phyloP scores from a whole-genome alignment of 2,888 invertebrate genomes.

The Lepidocyrtinus sp. region DNA sequence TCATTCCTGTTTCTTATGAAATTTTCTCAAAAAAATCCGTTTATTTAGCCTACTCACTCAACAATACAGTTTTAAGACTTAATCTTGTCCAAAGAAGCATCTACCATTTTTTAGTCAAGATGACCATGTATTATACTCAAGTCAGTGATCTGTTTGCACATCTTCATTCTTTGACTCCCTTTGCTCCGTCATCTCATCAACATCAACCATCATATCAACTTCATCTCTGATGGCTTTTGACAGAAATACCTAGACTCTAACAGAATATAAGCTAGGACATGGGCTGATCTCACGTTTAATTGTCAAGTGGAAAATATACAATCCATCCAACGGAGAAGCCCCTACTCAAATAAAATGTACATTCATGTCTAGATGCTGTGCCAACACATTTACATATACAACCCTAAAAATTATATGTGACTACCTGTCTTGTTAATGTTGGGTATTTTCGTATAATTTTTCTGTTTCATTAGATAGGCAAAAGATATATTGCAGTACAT shows the following conservation, averaged over 20 bases:
- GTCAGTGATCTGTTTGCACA: background rate
- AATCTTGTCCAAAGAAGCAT: no score
- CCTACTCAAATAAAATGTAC: background rate
- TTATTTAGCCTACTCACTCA: no score
- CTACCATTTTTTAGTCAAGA: no score
- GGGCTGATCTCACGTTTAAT: background rate
- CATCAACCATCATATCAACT: background rate
- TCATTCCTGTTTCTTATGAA: no score
- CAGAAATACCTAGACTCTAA: background rate
- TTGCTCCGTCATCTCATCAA: slow-evolving; percentile 2
- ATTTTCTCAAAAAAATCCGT: no score
- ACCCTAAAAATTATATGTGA: background rate
- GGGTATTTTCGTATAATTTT: no score
- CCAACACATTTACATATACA: background rate
- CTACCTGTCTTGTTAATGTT: slow-evolving; percentile 8
- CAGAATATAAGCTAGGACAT: background rate
- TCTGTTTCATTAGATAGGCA: background rate
- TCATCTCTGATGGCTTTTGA: background rate
- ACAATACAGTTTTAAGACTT: no score
- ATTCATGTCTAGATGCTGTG: background rate
- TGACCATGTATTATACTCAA: background rate
- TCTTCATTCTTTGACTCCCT: background rate
- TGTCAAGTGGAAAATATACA: background rate
- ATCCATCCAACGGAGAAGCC: background rate
- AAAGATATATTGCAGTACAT: background rate